Conservation (phyloP, 2,888 invertebrate species). For the Lithophane leautieri region DNA sequence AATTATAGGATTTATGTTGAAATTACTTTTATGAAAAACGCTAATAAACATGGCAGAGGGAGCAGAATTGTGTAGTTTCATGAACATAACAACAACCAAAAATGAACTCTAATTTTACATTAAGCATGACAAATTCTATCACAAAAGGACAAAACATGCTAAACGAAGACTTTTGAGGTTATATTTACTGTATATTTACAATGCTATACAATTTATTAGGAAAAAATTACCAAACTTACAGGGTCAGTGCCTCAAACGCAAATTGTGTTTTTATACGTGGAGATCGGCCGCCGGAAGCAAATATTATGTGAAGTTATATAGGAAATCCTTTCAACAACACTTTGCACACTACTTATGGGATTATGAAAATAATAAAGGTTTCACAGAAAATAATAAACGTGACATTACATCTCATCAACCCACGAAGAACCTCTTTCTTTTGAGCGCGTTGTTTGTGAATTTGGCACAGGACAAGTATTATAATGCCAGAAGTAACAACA, state of each 20-base stretch:
- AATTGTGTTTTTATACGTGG: conserved; percentile 18
- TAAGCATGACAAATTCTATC: not conserved
- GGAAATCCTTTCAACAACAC: conserved; percentile 9
- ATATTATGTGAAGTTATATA: not conserved
- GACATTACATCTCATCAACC: conserved; percentile 59
- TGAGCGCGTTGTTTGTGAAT: conserved; percentile 43
- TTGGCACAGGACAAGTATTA: conserved; percentile 32
- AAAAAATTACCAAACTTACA: conserved; percentile 32
- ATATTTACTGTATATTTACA: conserved; percentile 43
- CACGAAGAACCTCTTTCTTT: conserved; percentile 30
- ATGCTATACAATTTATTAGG: conserved; percentile 19
- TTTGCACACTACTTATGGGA: conserved; percentile 13
- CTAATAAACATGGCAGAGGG: not conserved
- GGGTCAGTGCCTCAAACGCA: conserved; percentile 39
- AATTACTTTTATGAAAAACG: not conserved
- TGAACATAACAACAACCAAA: conserved; percentile 5
- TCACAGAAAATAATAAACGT: conserved; percentile 56
- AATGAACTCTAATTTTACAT: not conserved
- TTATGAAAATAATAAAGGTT: conserved; percentile 1
- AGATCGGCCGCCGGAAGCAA: conserved; percentile 12
- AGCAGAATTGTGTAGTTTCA: conserved; percentile 4
- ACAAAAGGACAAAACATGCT: not conserved
- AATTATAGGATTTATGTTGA: not conserved
- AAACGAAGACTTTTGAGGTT: conserved; percentile 50
- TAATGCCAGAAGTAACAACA: conserved; percentile 30